A percentile compares a stretch with the other conserved stretches of the same genome.
Evolutionary conservation across 2,797 vertebrate genomes (phyloP).

Genomic region (Intellagama lesueurii): DNA sequence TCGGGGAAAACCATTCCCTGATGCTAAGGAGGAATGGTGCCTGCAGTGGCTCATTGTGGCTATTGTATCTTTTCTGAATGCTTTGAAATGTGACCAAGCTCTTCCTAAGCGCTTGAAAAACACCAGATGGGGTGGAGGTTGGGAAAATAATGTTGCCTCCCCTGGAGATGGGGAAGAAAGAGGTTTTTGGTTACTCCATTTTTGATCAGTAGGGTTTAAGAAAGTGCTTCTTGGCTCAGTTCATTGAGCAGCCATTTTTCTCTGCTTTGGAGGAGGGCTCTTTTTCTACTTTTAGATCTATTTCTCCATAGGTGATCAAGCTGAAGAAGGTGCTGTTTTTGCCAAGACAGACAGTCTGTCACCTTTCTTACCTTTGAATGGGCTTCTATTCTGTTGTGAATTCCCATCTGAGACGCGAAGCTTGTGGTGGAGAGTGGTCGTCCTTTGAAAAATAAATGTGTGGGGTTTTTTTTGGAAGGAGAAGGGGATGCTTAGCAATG

Average conservation of each 20-base stretch:
- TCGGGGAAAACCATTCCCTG: background rate
- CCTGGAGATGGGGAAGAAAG: background rate
- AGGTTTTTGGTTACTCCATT: background rate
- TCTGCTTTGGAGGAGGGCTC: background rate
- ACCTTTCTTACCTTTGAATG: background rate
- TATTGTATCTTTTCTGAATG: background rate
- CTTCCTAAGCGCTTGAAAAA: background rate
- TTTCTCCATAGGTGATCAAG: background rate
- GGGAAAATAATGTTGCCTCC: background rate
- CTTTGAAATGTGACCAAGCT: background rate
- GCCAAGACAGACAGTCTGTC: background rate
- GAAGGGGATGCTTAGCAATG: background rate
- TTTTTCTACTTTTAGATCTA: background rate
- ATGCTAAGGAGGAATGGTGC: background rate
- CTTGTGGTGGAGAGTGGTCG: background rate
- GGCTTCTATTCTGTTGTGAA: background rate
- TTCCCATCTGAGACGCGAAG: background rate
- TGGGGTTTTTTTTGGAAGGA: background rate
- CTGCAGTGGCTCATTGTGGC: background rate
- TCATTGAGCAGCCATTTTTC: background rate
- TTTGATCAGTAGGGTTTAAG: background rate
- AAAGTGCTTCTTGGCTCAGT: background rate
- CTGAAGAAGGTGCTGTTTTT: background rate
- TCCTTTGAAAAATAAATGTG: background rate
- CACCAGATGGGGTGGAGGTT: conserved; percentile 21